Conservation (phyloP, 2,113 vertebrate genomes). For the Cariama cristata region DNA sequence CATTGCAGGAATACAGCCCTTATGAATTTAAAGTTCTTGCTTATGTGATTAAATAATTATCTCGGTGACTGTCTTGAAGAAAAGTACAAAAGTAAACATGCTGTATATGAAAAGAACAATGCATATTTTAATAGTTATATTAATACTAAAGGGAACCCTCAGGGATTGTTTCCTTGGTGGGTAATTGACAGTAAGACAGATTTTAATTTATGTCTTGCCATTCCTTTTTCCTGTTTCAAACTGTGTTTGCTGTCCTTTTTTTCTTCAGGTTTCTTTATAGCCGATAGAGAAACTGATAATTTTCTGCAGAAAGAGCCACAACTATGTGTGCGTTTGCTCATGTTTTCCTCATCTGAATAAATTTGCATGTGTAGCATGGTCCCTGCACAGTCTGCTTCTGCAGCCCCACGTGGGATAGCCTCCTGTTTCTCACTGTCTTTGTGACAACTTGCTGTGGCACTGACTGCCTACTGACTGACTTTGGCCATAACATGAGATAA, state of each 20-base stretch:
- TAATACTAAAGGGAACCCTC: background rate
- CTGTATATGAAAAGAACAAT: background rate
- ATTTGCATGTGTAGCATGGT: accelerated
- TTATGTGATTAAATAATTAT: constrained; percentile 22
- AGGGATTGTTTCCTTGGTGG: background rate
- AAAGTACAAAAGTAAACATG: constrained; percentile 7
- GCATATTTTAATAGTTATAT: background rate
- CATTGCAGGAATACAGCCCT: background rate
- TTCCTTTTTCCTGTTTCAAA: background rate
- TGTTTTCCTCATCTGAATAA: background rate
- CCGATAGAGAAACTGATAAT: background rate
- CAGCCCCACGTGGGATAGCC: accelerated
- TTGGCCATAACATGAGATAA: background rate
- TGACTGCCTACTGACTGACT: background rate
- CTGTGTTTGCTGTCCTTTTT: background rate
- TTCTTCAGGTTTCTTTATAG: background rate
- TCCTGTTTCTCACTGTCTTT: accelerated
- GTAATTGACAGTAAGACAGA: background rate
- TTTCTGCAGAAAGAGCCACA: background rate
- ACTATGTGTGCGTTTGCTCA: background rate
- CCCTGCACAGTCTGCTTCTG: accelerated
- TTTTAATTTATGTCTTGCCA: background rate
- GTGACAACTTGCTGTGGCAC: background rate
- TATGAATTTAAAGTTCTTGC: constrained; percentile 10
- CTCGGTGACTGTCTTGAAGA: background rate